phyloP scores from a whole-genome alignment of 2,888 invertebrate genomes.

The Eilema griseolum region DNA sequence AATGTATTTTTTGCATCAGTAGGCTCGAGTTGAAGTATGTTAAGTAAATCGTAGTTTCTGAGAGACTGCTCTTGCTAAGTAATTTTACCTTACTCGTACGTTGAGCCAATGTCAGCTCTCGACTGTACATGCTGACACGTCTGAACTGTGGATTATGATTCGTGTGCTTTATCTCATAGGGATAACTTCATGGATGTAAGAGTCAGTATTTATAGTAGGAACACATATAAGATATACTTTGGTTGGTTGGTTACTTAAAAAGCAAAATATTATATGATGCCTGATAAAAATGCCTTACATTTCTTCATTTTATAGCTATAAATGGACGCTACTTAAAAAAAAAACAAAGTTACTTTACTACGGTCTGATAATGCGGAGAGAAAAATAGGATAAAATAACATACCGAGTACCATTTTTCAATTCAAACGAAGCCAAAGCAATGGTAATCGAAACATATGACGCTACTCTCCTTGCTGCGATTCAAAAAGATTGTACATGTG shows the following conservation, averaged over 20 bases:
- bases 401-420: slow-evolving; percentile 67
- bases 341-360: neutral
- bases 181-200: too few species aligned
- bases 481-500: slow-evolving; percentile 60
- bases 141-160: slow-evolving; percentile 20
- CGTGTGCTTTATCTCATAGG: too few species aligned
- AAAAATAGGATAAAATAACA: slow-evolving; percentile 31
- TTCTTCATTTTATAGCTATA: too few species aligned
- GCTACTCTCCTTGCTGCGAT: slow-evolving; percentile 58
- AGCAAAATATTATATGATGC: too few species aligned
- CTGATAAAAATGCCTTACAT: too few species aligned
- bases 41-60: neutral
- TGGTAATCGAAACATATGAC: slow-evolving; percentile 77
- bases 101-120: slow-evolving; percentile 20
- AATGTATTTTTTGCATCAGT: too few species aligned
- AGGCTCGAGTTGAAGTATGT: neutral
- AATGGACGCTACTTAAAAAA: too few species aligned
- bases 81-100: slow-evolving; percentile 9
- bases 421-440: slow-evolving; percentile 65
- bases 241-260: too few species aligned
- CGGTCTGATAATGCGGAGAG: slow-evolving; percentile 26
- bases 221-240: too few species aligned
- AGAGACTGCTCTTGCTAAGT: slow-evolving; percentile 12
- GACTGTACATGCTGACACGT: slow-evolving; percentile 17
- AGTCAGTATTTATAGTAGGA: too few species aligned